Percentiles rank a stretch among this genome's conserved stretches.
These are phyloP conservation scores for Pagetopsis macropterus DNA, from an alignment of 2,797 vertebrate species.

Conservation along the genomic window DNA sequence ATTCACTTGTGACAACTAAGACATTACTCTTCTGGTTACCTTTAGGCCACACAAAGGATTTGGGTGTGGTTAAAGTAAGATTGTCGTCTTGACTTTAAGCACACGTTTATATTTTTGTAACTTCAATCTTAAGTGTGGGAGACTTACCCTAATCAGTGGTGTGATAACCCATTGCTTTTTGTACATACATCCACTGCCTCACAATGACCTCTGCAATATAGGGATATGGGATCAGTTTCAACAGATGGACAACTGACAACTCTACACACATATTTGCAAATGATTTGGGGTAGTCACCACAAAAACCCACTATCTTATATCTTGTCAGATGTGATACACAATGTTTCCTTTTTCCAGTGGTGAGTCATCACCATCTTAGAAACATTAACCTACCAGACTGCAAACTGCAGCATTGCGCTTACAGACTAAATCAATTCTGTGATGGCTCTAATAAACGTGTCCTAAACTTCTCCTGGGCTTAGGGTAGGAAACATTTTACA, in stretches of 20 bases:
- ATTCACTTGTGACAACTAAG: not conserved
- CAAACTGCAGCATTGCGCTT: not conserved
- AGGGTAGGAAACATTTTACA: not conserved
- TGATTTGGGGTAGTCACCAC: too few species aligned
- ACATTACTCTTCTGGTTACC: not conserved
- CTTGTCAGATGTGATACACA: too few species aligned
- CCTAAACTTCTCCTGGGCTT: not conserved
- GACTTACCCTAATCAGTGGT: not conserved
- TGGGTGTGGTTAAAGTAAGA: not conserved
- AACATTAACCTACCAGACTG: not conserved
- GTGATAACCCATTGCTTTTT: not conserved
- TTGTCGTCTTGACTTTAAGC: not conserved
- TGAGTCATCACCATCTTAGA: not conserved
- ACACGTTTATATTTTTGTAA: not conserved
- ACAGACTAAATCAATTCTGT: not conserved
- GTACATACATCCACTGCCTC: not conserved
- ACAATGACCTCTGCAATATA: not conserved
- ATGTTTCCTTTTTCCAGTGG: not conserved
- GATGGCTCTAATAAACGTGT: not conserved
- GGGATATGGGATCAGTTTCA: not conserved
- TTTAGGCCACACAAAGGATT: not conserved
- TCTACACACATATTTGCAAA: too few species aligned
- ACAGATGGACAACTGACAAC: too few species aligned
- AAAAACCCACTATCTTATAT: too few species aligned
- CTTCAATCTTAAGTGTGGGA: not conserved